Percentiles rank a stretch among this genome's conserved stretches.
These are phyloP conservation scores for Gambusia yucatana DNA, from an alignment of 2,797 vertebrate genomes.

Conservation along the genomic window DNA sequence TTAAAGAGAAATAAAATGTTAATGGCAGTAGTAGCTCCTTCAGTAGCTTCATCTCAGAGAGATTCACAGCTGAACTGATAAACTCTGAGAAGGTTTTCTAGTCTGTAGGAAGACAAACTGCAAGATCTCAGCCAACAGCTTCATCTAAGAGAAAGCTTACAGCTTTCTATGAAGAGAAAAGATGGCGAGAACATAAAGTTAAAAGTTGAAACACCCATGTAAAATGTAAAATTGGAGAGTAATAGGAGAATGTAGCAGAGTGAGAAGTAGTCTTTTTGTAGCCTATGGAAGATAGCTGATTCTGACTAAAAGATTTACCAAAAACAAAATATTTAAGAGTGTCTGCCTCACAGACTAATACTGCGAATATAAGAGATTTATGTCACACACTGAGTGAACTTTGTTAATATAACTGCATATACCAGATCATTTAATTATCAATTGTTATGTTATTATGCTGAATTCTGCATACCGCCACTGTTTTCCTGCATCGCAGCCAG, in stretches of 20 bases:
- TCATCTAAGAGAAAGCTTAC: not conserved
- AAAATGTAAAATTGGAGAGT: not conserved
- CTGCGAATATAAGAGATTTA: not conserved
- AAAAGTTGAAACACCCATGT: not conserved
- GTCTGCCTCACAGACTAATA: not conserved
- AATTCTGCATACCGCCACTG: not conserved
- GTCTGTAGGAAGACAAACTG: not conserved
- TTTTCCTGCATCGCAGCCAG: not conserved
- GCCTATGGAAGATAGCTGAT: not conserved
- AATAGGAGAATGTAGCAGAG: not conserved
- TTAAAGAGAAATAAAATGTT: not conserved
- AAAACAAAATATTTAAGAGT: not conserved
- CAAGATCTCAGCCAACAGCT: not conserved
- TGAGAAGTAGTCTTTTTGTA: not conserved
- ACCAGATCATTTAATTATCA: not conserved
- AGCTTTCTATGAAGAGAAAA: not conserved
- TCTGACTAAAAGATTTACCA: not conserved
- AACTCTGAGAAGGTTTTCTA: not conserved
- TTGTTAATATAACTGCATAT: not conserved
- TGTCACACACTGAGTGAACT: not conserved
- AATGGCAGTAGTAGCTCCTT: not conserved
- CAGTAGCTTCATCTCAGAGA: not conserved
- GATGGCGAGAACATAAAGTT: not conserved
- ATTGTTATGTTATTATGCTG: not conserved
- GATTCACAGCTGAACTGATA: not conserved